These are phyloP conservation scores for Drosophila mayri DNA, from an alignment of 1,140 invertebrate genomes.

Conservation along the genomic window DNA sequence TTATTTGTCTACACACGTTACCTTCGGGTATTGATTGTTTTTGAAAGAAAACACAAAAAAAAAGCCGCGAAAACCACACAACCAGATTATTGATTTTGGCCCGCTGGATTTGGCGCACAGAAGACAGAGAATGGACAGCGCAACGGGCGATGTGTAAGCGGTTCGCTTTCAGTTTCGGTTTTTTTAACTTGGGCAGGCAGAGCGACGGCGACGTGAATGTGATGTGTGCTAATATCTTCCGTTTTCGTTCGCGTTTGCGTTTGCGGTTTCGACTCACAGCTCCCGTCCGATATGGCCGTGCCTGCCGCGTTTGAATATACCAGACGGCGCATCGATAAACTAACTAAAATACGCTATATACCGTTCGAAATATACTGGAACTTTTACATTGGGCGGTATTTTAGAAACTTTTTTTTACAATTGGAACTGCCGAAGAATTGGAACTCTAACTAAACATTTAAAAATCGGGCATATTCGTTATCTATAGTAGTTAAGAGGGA, in stretches of 20 bases:
- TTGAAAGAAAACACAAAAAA: conserved; percentile 79
- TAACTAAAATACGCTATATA: conserved; percentile 1
- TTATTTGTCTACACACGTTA: conserved; percentile 76
- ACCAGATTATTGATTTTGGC: conserved; percentile 80
- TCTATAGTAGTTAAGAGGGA: neutral
- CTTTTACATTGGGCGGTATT: neutral
- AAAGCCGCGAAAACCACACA: conserved; percentile 79
- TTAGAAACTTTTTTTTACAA: neutral
- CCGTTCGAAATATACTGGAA: neutral
- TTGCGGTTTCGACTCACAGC: conserved; percentile 10
- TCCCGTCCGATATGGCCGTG: conserved; percentile 9
- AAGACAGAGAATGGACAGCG: conserved; percentile 38
- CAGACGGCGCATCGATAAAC: neutral
- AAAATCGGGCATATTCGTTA: neutral
- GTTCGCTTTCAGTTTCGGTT: conserved; percentile 27
- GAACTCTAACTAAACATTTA: neutral
- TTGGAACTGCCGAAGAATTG: neutral
- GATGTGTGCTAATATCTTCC: conserved; percentile 18
- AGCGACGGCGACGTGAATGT: conserved; percentile 13
- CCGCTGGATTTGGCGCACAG: conserved; percentile 49
- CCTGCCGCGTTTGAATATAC: conserved; percentile 6
- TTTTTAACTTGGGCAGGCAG: conserved; percentile 29
- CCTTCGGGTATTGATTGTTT: conserved; percentile 82
- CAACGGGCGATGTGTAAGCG: conserved; percentile 46
- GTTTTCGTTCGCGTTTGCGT: conserved; percentile 19